phyloP scores from a whole-genome alignment of 2,888 invertebrate genomes.

The Elysia crispata region DNA sequence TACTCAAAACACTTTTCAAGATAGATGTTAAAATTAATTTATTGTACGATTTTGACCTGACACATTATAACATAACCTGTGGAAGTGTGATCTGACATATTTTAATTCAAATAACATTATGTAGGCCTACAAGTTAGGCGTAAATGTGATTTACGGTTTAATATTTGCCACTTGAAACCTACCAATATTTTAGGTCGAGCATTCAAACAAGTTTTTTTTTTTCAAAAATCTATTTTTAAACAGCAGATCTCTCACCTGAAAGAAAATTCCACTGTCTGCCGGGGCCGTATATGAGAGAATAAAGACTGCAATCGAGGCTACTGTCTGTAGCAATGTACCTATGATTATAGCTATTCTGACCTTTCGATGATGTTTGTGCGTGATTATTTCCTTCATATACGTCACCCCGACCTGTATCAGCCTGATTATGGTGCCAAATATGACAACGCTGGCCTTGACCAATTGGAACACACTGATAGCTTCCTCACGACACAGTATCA shows the following conservation, averaged over 20 bases:
- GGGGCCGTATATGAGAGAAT: conserved; percentile 66
- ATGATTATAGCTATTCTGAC: conserved; percentile 64
- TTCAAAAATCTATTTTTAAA: background rate
- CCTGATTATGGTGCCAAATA: conserved; percentile 61
- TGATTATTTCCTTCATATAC: conserved; percentile 50
- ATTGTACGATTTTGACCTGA: no score
- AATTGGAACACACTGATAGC: conserved; percentile 66
- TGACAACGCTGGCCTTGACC: conserved; percentile 60
- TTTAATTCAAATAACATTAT: no score
- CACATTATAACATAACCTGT: no score
- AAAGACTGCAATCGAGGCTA: conserved; percentile 62
- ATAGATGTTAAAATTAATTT: no score
- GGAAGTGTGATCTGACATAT: no score
- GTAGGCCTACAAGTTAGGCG: no score
- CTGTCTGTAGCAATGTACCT: conserved; percentile 61
- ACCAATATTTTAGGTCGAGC: no score
- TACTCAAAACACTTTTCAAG: no score
- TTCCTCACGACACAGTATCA: conserved; percentile 64
- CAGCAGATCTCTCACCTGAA: conserved; percentile 57
- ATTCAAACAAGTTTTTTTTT: no score
- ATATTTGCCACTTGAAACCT: no score
- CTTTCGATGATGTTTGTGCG: conserved; percentile 56
- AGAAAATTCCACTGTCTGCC: conserved; percentile 63
- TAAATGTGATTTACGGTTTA: no score
- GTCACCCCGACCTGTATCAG: conserved; percentile 57